Conservation (phyloP, 2,888 invertebrate genomes). For the Sphecodes monilicornis region DNA sequence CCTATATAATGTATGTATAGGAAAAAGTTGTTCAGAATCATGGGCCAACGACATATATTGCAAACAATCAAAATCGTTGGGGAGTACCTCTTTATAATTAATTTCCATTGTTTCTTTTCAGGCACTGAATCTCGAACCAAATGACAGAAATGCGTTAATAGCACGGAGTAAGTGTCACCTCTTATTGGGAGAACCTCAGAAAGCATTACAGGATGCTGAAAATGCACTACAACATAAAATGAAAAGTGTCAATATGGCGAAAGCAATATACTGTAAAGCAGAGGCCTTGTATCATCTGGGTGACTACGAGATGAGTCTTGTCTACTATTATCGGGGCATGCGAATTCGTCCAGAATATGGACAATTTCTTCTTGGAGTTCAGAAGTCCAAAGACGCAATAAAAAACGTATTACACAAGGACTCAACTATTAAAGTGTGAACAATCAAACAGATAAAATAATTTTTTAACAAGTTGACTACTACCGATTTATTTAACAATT, state of each 20-base stretch:
- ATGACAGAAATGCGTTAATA: slow-evolving; percentile 94
- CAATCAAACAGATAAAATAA: not conserved
- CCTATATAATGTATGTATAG: not conserved
- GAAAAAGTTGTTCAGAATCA: not conserved
- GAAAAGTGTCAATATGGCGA: slow-evolving; percentile 90
- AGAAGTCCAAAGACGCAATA: slow-evolving; percentile 97
- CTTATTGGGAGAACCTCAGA: slow-evolving; percentile 92
- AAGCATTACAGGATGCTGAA: slow-evolving; percentile 94
- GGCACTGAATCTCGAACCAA: slow-evolving; percentile 94
- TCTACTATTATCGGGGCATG: slow-evolving; percentile 95
- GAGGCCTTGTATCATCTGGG: slow-evolving; percentile 96
- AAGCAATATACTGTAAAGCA: slow-evolving; percentile 94
- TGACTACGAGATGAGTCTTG: slow-evolving; percentile 96
- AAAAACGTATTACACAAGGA: slow-evolving; percentile 90
- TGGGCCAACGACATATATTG: not conserved
- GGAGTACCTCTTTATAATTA: not conserved
- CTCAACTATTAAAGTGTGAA: slow-evolving; percentile 12
- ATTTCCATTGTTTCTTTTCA: slow-evolving; percentile 82
- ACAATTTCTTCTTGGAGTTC: slow-evolving; percentile 92
- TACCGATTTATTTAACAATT: not conserved
- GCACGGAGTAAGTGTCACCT: slow-evolving; percentile 96
- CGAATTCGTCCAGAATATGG: slow-evolving; percentile 93
- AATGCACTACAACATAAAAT: slow-evolving; percentile 88
- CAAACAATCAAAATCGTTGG: not conserved
- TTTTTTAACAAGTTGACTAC: not conserved